Evolutionary conservation across 2,797 vertebrate genomes (phyloP).

Genomic region (Danionella dracula): DNA sequence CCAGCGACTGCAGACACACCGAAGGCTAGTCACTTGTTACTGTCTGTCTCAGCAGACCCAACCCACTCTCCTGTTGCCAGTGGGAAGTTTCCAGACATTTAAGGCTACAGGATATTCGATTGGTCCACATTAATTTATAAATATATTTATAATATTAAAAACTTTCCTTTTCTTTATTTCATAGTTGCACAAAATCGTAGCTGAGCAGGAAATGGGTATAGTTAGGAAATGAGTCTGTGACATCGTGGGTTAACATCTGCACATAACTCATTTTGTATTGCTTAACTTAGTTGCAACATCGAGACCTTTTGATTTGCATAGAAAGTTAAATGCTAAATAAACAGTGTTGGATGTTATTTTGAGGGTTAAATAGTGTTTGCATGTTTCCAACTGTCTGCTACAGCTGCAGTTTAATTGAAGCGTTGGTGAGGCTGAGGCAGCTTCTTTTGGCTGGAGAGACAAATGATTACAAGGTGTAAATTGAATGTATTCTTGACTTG

Average conservation of each 20-base stretch:
- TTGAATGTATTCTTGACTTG: too few relatives aligned
- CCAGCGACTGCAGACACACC: not conserved
- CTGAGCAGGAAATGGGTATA: not conserved
- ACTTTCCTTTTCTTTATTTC: too few relatives aligned
- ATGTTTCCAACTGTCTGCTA: not conserved
- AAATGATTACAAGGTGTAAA: not conserved
- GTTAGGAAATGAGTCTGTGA: not conserved
- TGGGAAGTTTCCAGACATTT: constrained; percentile 53
- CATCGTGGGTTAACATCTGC: too few relatives aligned
- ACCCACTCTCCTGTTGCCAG: constrained; percentile 30
- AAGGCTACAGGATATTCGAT: constrained; percentile 53
- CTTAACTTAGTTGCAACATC: too few relatives aligned
- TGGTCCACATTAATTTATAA: constrained; percentile 20
- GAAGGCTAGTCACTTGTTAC: constrained; percentile 25
- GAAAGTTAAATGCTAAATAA: too few relatives aligned
- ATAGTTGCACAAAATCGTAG: not conserved
- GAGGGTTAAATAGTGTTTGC: too few relatives aligned
- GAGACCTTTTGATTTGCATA: too few relatives aligned
- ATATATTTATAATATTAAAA: not conserved
- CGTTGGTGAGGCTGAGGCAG: constrained; percentile 5
- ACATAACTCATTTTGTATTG: too few relatives aligned
- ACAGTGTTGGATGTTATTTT: too few relatives aligned
- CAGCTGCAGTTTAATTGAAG: not conserved
- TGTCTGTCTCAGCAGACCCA: constrained; percentile 20
- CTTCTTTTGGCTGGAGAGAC: not conserved